Evolutionary conservation across 2,797 vertebrate genomes (phyloP).

Genomic region (Microchirus variegatus): DNA sequence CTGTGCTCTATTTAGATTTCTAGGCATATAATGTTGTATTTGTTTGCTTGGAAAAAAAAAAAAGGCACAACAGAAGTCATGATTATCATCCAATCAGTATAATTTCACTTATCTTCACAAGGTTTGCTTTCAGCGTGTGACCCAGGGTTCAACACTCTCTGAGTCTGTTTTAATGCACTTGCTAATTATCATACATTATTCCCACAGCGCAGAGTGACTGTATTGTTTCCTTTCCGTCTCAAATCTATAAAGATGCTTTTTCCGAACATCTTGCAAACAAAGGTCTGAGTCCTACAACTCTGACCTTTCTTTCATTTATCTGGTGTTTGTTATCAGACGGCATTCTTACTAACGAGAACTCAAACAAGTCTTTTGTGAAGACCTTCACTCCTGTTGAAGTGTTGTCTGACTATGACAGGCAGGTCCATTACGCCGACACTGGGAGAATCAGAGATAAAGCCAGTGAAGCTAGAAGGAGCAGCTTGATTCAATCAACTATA

Average conservation of each 20-base stretch:
- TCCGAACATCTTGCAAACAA: slow-evolving; percentile 21
- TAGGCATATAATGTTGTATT: slow-evolving; percentile 7
- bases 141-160: slow-evolving; percentile 18
- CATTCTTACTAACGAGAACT: no score
- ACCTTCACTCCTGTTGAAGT: no score
- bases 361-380: not conserved
- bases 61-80: not conserved
- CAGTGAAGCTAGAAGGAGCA: no score
- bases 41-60: no score
- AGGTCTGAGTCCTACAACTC: slow-evolving; percentile 31
- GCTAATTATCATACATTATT: slow-evolving; percentile 24
- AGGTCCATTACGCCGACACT: no score
- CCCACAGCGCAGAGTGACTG: slow-evolving; percentile 11
- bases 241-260: slow-evolving; percentile 23
- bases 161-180: slow-evolving; percentile 24
- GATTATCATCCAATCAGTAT: not conserved
- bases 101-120: not conserved
- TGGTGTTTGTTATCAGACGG: slow-evolving; percentile 4
- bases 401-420: no score
- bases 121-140: slow-evolving; percentile 2
- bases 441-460: no score
- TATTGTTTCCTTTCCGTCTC: slow-evolving; percentile 22
- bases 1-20: not conserved
- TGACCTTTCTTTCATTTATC: slow-evolving; percentile 23
- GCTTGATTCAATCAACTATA: no score